Base-by-base conservation (phyloP, 1,140 invertebrate genomes). In the Psix sp. region DNA sequence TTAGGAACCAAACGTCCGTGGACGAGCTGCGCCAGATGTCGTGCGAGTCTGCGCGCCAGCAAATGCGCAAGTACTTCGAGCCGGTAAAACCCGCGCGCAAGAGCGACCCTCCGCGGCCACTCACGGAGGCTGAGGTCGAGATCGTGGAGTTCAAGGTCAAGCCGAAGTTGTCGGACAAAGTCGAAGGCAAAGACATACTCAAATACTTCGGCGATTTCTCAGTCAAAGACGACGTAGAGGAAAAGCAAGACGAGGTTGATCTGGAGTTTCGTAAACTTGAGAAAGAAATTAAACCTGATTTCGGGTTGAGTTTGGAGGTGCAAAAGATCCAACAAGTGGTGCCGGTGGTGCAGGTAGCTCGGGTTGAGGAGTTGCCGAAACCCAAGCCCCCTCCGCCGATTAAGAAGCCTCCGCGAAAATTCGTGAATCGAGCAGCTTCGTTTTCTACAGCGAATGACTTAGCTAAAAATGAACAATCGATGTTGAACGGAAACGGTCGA, bases 31-130 rank as follows among this genome's bases (percentile, higher is more conserved):
- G 80, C 24, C 82, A 81, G 7, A 52, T 87, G 36, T 78, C 83
- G 0, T 72, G 40, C n/a, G 85, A 86, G 42, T 80, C 66, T 3
- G 86, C 86, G 0, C 76, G 68, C 24, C 31, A 75, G 14, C 82
- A 87, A 18, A 85, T 87, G 62, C 80, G 54, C 31, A 83, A 84
- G 38, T 86, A 84, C 62, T 87, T 87, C 10, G 20, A 59, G 1
- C 11, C 49, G 1, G 2, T 17, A 3, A 59, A 65, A 56, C 16
- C 46, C 4, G 45, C 46, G 13, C 59, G 16, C 6, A 59, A 46
- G 2, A 2, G 26, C 7, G 26, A 39, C 17, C 3, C 7, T 7
- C 49, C 0, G 17, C 15, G 7, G 15, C 43, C n/a, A 43, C 56
- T 59, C 0, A 52, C 21, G 2, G 45, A 75, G 14, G 21, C 35